Percentiles rank a stretch among this genome's conserved stretches.
Evolutionary conservation across 1,140 invertebrate genomes (phyloP).

Genomic region (Piezodorus guildinii): DNA sequence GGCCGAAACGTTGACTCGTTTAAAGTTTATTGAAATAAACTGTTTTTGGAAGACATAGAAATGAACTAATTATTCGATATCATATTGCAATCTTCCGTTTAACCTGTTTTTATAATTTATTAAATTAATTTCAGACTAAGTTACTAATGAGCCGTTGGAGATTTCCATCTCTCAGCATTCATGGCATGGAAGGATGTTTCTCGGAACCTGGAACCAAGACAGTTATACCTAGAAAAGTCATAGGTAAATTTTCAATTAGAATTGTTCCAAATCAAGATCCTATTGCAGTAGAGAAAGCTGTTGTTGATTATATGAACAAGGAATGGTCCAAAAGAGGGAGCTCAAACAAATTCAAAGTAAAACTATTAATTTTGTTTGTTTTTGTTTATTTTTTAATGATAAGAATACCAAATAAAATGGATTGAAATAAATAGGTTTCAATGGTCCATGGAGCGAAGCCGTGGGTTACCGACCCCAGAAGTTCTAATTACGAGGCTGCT

Average conservation of each 20-base stretch:
- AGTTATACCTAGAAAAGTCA: slow-evolving; percentile 88
- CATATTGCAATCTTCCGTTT: no score
- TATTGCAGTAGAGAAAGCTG: slow-evolving; percentile 57
- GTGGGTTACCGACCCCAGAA: slow-evolving; percentile 85
- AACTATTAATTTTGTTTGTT: slow-evolving; percentile 2
- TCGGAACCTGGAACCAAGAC: slow-evolving; percentile 85
- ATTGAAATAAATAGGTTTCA: slow-evolving; percentile 34
- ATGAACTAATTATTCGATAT: no score
- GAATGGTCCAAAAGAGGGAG: slow-evolving; percentile 56
- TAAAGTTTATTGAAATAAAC: no score
- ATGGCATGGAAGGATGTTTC: slow-evolving; percentile 90
- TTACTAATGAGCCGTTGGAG: slow-evolving; percentile 85
- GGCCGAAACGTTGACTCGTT: no score
- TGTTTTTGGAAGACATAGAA: no score
- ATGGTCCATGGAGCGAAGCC: slow-evolving; percentile 70
- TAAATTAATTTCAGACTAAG: slow-evolving; percentile 36
- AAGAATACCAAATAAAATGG: not conserved
- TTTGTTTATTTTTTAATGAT: not conserved
- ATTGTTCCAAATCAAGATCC: slow-evolving; percentile 86
- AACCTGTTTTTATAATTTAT: no score
- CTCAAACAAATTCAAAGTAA: slow-evolving; percentile 75
- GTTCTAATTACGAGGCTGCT: slow-evolving; percentile 85
- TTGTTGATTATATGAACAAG: slow-evolving; percentile 59
- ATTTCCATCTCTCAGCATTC: slow-evolving; percentile 77
- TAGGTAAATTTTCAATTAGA: slow-evolving; percentile 92